Percentiles rank a stretch among this genome's conserved stretches.
These are phyloP conservation scores for Limonius californicus DNA, from an alignment of 1,140 invertebrate genomes.

Conservation along the genomic window DNA sequence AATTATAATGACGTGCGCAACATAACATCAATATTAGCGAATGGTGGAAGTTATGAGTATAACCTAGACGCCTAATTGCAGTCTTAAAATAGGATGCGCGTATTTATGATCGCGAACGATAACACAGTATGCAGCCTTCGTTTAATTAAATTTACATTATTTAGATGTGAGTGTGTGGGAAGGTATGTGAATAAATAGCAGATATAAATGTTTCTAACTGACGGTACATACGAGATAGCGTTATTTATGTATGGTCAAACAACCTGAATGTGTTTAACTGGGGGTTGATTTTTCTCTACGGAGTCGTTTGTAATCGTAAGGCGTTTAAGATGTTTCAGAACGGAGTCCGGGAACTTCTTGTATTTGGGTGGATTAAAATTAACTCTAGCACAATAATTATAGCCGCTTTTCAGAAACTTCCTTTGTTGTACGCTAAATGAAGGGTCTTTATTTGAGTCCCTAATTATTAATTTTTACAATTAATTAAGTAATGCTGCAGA, in stretches of 20 bases:
- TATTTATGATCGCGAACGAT: neutral
- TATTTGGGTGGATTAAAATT: neutral
- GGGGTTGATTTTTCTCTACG: neutral
- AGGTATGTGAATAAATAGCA: neutral
- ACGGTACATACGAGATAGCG: neutral
- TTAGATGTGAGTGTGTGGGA: neutral
- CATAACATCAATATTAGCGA: neutral
- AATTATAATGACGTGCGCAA: neutral
- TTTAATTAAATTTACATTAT: slow-evolving; percentile 2
- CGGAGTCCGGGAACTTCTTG: neutral
- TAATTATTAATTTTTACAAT: slow-evolving; percentile 2
- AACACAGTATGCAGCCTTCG: neutral
- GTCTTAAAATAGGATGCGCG: neutral
- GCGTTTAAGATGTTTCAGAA: neutral
- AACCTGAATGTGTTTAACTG: neutral
- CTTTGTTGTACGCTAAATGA: neutral
- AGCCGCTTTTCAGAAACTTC: neutral
- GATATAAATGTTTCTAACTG: neutral
- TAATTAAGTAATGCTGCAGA: too few relatives aligned
- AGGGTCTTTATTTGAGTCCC: neutral
- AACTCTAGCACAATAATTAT: neutral
- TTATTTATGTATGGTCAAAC: neutral
- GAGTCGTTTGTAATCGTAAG: neutral
- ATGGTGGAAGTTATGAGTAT: neutral
- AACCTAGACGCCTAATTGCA: neutral